Conservation (phyloP, 1,140 invertebrate species). For the Asbolus verrucosus region DNA sequence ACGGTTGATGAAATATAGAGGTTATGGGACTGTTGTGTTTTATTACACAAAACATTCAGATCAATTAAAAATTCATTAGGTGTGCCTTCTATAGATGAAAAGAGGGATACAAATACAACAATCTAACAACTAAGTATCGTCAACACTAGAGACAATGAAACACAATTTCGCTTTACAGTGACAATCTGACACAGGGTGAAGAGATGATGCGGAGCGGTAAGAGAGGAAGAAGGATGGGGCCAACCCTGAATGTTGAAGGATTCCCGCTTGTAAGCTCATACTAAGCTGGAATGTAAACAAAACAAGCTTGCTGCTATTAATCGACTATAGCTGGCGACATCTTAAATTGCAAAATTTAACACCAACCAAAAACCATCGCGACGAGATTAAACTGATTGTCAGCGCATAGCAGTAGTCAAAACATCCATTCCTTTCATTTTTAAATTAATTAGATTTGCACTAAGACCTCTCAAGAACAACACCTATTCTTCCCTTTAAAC, state of each 20-base stretch:
- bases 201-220: conserved; percentile 30
- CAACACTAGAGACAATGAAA: conserved; percentile 43
- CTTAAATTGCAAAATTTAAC: conserved; percentile 44
- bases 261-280: conserved; percentile 41
- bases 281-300: conserved; percentile 45
- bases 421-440: conserved; percentile 2
- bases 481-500: too few species aligned
- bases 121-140: conserved; percentile 44
- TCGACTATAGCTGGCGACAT: conserved; percentile 36
- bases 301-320: conserved; percentile 45
- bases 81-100: conserved; percentile 8
- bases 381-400: conserved; percentile 41
- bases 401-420: conserved; percentile 1
- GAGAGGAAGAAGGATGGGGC: conserved; percentile 14
- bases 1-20: not conserved
- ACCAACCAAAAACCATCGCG: conserved; percentile 40
- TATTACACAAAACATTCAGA: not conserved
- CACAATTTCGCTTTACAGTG: conserved; percentile 46
- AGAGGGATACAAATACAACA: conserved; percentile 15
- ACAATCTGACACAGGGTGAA: conserved; percentile 40
- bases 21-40: too few species aligned
- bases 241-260: conserved; percentile 33
- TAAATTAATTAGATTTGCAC: conserved; percentile 26
- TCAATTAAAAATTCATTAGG: conserved; percentile 28
- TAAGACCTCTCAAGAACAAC: too few species aligned